Percentiles rank a stretch among this genome's conserved stretches.
These are phyloP conservation scores for Eristalinus aeneus DNA, from an alignment of 2,888 invertebrate genomes.

Conservation along the genomic window DNA sequence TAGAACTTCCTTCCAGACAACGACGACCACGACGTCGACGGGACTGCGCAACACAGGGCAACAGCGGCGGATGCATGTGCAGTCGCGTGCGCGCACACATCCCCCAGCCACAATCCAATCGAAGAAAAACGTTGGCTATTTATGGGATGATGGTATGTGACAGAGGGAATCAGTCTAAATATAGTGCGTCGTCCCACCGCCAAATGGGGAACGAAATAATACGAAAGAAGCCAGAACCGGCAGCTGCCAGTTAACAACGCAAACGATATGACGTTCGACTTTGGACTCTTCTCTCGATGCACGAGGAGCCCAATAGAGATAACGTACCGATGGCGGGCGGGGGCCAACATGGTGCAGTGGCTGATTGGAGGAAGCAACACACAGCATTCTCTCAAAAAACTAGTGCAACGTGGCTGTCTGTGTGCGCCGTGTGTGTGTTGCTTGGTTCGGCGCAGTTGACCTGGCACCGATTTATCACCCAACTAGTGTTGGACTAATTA, in stretches of 20 bases:
- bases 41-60: too few species aligned
- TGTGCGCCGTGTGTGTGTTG: background rate
- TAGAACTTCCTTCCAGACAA: conserved; percentile 2
- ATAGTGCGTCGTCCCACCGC: conserved; percentile 17
- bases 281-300: conserved; percentile 42
- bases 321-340: background rate
- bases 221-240: conserved; percentile 21
- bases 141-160: conserved; percentile 51
- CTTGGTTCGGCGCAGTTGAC: background rate
- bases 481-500: background rate
- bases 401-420: background rate
- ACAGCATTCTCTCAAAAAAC: background rate
- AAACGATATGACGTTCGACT: conserved; percentile 59
- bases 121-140: conserved; percentile 51
- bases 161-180: conserved; percentile 59
- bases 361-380: background rate
- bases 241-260: background rate
- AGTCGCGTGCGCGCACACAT: conserved; percentile 4
- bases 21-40: conserved; percentile 12
- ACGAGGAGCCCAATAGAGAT: conserved; percentile 11
- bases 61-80: background rate
- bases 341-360: background rate
- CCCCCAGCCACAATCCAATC: background rate
- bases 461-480: background rate
- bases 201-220: background rate